Base-by-base conservation (phyloP, 2,888 invertebrate genomes). In the Scaptomyza parva region DNA sequence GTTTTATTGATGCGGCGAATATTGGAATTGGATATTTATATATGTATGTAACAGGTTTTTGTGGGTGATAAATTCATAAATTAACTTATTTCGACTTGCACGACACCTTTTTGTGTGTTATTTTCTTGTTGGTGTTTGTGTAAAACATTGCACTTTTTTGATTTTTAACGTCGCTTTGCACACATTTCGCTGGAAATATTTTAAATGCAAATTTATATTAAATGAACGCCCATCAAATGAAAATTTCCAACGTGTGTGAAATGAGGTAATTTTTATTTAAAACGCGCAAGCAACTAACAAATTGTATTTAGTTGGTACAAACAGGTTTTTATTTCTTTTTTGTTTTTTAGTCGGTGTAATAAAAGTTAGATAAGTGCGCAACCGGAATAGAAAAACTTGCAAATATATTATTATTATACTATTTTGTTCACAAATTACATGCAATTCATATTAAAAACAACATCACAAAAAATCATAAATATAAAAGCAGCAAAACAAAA, bases 181-280 rank as follows among this genome's bases (percentile, higher is more conserved):
- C 37, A 35, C 33, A 30, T 40, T 64, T 28, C n/a, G 30, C 58
- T 72, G 63, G 18, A 60, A 17, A 8, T 33, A 18, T 40, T 40
- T n/a, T 24, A 14, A 35, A 37, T 41, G 20, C 30, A 5, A 40
- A 7, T 52, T 18, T n/a, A 17, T 48, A 30, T 59, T 39, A 58
- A 24, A 50, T 51, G 20, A 26, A 51, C 17, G 48, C 39, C 30
- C 48, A 51, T 52, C 37, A 64, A 61, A 54, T 70, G 39, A 59
- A 66, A 66, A 59, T 8, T 43, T 39, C 28, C 24, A 3, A 48
- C 33, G 76, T 86, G 76, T 86, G 83, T 83, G 70, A 82, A 82
- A 83, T 82, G 86, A 86, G 82, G 83, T 82, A 82, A 82, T 82
- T 86, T 76, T 53, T 72, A 75, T 70, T 64, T 63, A 68, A 81